phyloP scores from a whole-genome alignment of 1,140 invertebrate genomes.

The Lanistes nyassanus region DNA sequence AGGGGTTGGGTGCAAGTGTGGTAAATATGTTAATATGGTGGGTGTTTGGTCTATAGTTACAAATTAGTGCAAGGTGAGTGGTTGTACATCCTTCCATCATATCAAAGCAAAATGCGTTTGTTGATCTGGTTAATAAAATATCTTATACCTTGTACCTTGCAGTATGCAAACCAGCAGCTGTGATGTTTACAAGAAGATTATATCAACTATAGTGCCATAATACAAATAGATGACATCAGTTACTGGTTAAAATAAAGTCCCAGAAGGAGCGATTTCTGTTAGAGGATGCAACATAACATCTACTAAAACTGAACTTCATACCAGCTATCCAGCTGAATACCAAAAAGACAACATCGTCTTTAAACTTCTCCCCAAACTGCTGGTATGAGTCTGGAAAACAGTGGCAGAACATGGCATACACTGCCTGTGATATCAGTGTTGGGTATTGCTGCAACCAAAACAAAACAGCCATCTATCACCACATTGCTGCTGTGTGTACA shows the following conservation, averaged over 20 bases:
- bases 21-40: too few relatives aligned
- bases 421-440: conserved; percentile 56
- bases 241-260: background rate
- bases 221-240: background rate
- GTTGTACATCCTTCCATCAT: too few relatives aligned
- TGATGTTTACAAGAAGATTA: too few relatives aligned
- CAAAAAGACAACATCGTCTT: conserved; percentile 53
- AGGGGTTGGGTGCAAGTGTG: too few relatives aligned
- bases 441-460: conserved; percentile 56
- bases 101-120: too few relatives aligned
- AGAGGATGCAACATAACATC: background rate
- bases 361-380: conserved; percentile 63
- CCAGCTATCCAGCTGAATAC: conserved; percentile 64
- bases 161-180: too few relatives aligned
- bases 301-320: conserved; percentile 24
- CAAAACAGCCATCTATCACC: background rate
- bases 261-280: background rate
- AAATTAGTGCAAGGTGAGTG: too few relatives aligned
- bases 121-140: too few relatives aligned
- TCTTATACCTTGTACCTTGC: too few relatives aligned
- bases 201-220: too few relatives aligned
- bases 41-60: too few relatives aligned
- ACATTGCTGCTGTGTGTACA: too few relatives aligned
- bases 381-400: conserved; percentile 63
- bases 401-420: conserved; percentile 62